Percentiles rank a stretch among this genome's conserved stretches.
phyloP scores from a whole-genome alignment of 2,797 vertebrate species.

The Cyclopterus lumpus region DNA sequence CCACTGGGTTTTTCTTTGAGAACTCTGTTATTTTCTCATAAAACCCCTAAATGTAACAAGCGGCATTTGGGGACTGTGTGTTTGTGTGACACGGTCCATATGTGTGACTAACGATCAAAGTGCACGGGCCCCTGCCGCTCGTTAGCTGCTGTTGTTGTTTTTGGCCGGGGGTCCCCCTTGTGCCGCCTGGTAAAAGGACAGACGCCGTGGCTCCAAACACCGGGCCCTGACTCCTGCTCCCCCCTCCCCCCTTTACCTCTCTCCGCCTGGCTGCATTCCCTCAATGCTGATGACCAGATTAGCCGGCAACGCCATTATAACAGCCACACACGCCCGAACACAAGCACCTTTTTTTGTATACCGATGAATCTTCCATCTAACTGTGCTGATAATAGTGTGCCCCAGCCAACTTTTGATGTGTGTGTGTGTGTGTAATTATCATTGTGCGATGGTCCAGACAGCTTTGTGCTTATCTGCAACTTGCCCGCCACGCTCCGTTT shows the following conservation, averaged over 20 bases:
- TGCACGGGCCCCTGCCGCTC: conserved; percentile 51
- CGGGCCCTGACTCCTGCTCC: conserved; percentile 44
- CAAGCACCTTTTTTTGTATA: conserved; percentile 47
- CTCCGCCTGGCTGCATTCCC: conserved; percentile 65
- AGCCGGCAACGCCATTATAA: conserved; percentile 47
- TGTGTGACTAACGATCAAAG: conserved; percentile 80
- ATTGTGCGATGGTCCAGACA: conserved; percentile 64
- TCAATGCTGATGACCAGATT: conserved; percentile 75
- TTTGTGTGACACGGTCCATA: conserved; percentile 76
- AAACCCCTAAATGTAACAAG: conserved; percentile 57
- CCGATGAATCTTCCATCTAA: conserved; percentile 60
- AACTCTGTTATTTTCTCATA: conserved; percentile 53
- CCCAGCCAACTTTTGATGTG: conserved; percentile 45
- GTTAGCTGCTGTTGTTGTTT: conserved; percentile 78
- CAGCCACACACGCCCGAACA: conserved; percentile 35
- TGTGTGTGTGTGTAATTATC: conserved; percentile 52
- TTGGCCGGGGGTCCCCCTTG: conserved; percentile 71
- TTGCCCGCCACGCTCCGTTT: conserved; percentile 74
- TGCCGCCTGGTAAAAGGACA: conserved; percentile 71
- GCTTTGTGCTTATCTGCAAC: conserved; percentile 73
- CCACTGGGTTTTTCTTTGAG: conserved; percentile 18
- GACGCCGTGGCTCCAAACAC: conserved; percentile 78
- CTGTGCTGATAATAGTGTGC: conserved; percentile 46
- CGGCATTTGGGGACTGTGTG: conserved; percentile 62
- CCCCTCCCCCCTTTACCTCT: conserved; percentile 37